Percentiles rank a stretch among this genome's conserved stretches.
Conservation (phyloP, 2,888 invertebrate species). For the Rhagonycha fulva region DNA sequence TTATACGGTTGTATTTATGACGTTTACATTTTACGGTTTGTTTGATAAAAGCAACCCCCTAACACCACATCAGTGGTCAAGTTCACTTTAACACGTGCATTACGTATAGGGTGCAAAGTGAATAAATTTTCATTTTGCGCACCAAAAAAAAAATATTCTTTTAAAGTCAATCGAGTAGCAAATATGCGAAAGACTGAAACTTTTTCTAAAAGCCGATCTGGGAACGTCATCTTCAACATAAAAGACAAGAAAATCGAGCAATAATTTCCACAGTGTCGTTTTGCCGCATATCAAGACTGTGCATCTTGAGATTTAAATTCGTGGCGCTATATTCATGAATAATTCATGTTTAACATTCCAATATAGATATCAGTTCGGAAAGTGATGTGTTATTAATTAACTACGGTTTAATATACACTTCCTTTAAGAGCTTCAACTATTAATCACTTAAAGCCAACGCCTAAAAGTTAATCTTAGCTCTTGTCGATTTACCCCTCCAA, state of each 20-base stretch:
- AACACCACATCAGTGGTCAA: conserved; percentile 7
- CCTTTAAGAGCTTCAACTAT: conserved; percentile 40
- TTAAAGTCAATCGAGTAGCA: not conserved
- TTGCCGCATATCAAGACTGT: conserved; percentile 34
- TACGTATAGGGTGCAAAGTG: conserved; percentile 3
- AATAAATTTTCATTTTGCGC: not conserved
- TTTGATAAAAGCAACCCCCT: conserved; percentile 39
- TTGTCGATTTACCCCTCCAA: conserved; percentile 42
- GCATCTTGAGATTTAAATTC: conserved; percentile 53
- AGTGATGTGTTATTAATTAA: conserved; percentile 53
- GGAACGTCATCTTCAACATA: conserved; percentile 20
- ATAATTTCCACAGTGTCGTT: conserved; percentile 37
- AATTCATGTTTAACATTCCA: conserved; percentile 50
- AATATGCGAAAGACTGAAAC: not conserved
- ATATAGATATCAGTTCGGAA: conserved; percentile 47
- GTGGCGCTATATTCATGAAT: conserved; percentile 48
- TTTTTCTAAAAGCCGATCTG: conserved; percentile 11
- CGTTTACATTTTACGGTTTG: conserved; percentile 44
- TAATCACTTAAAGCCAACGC: conserved; percentile 48
- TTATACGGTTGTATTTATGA: conserved; percentile 48
- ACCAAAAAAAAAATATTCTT: not conserved
- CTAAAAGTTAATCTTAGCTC: conserved; percentile 45
- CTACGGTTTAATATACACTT: conserved; percentile 45
- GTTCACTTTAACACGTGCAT: conserved; percentile 12
- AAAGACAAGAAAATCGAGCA: conserved; percentile 30